A percentile compares a stretch with the other conserved stretches of the same genome.
phyloP scores from a whole-genome alignment of 37 sponge, comb jelly and placozoan genomes.

The Eunapius fragilis region DNA sequence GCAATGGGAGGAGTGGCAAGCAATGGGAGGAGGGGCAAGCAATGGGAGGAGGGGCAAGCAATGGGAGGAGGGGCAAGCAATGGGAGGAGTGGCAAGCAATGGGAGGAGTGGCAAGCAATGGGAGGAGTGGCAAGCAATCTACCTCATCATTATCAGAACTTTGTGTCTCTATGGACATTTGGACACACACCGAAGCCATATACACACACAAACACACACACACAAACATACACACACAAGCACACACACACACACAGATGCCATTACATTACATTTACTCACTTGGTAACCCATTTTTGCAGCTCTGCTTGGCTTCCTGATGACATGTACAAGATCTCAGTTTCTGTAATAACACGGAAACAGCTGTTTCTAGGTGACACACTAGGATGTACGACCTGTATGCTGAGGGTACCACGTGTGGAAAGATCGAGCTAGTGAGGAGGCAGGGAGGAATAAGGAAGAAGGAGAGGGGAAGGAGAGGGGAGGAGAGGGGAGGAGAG shows the following conservation, averaged over 20 bases:
- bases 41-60: too few relatives aligned
- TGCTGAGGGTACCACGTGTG: conserved; percentile 58
- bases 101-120: too few relatives aligned
- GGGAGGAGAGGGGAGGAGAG: too few relatives aligned
- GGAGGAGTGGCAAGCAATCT: neutral
- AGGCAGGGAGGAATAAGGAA: neutral
- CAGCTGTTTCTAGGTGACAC: conserved; percentile 80
- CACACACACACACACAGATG: neutral
- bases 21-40: neutral
- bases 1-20: too few relatives aligned
- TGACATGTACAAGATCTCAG: conserved; percentile 60
- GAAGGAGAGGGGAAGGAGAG: neutral
- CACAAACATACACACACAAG: neutral
- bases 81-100: too few relatives aligned
- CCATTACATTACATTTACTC: neutral
- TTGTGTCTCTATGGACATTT: too few relatives aligned
- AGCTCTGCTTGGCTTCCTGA: conserved; percentile 76
- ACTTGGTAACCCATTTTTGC: conserved; percentile 78
- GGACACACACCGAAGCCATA: neutral
- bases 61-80: too few relatives aligned
- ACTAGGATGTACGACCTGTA: conserved; percentile 71
- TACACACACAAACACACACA: neutral
- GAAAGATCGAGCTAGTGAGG: conserved; percentile 68
- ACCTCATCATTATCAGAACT: too few relatives aligned
- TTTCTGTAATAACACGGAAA: conserved; percentile 73